These are phyloP conservation scores for Noturus placidus DNA, from an alignment of 2,113 vertebrate genomes.

Conservation along the genomic window DNA sequence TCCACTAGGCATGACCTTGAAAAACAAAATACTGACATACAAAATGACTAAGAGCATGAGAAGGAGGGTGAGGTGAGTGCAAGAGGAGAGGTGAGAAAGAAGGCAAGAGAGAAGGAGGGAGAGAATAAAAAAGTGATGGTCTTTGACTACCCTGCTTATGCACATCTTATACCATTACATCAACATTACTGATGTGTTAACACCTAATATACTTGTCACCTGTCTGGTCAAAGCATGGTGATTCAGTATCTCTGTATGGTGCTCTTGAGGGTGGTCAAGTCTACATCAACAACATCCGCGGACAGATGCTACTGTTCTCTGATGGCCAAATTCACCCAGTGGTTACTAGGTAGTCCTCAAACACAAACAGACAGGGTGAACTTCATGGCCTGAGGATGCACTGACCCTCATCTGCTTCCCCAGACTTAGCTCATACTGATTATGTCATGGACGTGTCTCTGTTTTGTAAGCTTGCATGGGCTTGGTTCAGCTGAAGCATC, in stretches of 20 bases:
- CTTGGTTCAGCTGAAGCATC: constrained; percentile 32
- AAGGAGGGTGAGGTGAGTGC: constrained; percentile 57
- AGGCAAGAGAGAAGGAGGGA: constrained; percentile 36
- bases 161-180: constrained; percentile 9
- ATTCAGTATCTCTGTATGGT: background rate
- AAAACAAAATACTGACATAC: constrained; percentile 76
- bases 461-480: constrained; percentile 47
- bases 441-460: constrained; percentile 52
- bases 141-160: background rate
- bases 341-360: constrained; percentile 45
- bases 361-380: constrained; percentile 33
- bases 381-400: constrained; percentile 4
- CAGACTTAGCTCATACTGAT: constrained; percentile 47
- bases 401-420: constrained; percentile 42
- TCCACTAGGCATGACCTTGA: constrained; percentile 71
- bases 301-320: constrained; percentile 26
- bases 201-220: constrained; percentile 19
- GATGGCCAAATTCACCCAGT: background rate
- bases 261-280: constrained; percentile 28
- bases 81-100: constrained; percentile 53
- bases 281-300: constrained; percentile 8
- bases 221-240: background rate
- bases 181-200: constrained; percentile 6
- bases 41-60: constrained; percentile 69
- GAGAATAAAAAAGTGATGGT: constrained; percentile 22